phyloP scores from a whole-genome alignment of 2,113 vertebrate species.

The Tauraco erythrolophus region DNA sequence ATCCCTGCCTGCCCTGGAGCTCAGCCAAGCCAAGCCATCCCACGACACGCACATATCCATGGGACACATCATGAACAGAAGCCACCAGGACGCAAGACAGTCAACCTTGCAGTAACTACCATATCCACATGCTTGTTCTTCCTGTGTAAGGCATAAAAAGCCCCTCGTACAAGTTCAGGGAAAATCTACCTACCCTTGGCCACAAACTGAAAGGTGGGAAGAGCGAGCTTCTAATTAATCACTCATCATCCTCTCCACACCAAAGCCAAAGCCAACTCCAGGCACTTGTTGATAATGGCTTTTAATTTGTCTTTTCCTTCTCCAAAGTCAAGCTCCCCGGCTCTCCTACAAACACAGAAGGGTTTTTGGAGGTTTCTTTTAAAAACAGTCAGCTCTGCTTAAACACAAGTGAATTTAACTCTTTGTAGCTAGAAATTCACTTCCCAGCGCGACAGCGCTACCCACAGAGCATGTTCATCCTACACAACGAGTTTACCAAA shows the following conservation, averaged over 20 bases:
- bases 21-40: not conserved
- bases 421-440: not conserved
- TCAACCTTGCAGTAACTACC: not conserved
- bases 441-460: not conserved
- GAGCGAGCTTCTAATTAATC: not conserved
- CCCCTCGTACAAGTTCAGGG: not conserved
- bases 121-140: not conserved
- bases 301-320: not conserved
- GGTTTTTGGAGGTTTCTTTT: conserved; percentile 1
- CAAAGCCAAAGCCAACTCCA: not conserved
- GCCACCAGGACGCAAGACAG: accelerated
- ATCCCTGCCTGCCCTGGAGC: not conserved
- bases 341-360: not conserved
- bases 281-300: not conserved
- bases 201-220: not conserved
- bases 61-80: not conserved
- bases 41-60: accelerated
- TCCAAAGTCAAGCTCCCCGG: not conserved
- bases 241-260: not conserved
- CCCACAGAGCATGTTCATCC: not conserved
- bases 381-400: not conserved
- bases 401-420: not conserved
- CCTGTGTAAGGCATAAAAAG: not conserved
- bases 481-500: not conserved
- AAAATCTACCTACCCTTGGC: not conserved